phyloP scores from a whole-genome alignment of 2,888 invertebrate species.

The Patella pellucida region DNA sequence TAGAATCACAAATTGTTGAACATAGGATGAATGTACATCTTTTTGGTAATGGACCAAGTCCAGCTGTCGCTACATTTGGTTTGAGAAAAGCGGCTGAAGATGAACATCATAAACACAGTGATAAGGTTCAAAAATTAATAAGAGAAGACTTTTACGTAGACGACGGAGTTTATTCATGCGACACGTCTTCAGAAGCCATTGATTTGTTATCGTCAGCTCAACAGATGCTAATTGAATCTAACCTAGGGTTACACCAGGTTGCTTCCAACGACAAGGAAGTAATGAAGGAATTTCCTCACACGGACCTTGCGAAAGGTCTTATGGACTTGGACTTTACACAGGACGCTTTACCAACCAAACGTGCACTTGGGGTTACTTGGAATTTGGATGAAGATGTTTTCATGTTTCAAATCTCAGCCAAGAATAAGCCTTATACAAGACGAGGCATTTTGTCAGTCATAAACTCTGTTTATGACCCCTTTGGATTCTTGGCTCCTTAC shows the following conservation, averaged over 20 bases:
- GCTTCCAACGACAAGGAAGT: too few relatives aligned
- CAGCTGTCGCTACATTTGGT: conserved; percentile 26
- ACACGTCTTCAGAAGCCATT: conserved; percentile 12
- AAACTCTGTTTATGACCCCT: conserved; percentile 12
- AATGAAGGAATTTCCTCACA: too few relatives aligned
- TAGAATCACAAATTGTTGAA: conserved; percentile 16
- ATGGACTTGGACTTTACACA: not conserved
- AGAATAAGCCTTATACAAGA: conserved; percentile 3
- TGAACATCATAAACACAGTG: conserved; percentile 13
- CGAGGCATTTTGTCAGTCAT: conserved; percentile 10
- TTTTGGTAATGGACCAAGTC: conserved; percentile 28
- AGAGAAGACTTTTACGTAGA: conserved; percentile 31
- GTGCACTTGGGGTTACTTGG: not conserved
- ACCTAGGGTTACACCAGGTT: too few relatives aligned
- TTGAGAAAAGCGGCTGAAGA: conserved; percentile 21
- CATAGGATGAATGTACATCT: conserved; percentile 30
- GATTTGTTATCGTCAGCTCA: not conserved
- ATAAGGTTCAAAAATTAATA: conserved; percentile 27
- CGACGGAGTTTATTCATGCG: conserved; percentile 25
- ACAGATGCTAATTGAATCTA: too few relatives aligned
- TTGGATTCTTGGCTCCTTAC: conserved; percentile 14
- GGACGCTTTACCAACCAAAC: not conserved
- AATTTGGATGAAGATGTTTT: not conserved
- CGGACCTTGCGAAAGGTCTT: too few relatives aligned
- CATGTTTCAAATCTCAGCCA: not conserved